Conservation (phyloP, 2,888 invertebrate species). For the Catocala fraxini region DNA sequence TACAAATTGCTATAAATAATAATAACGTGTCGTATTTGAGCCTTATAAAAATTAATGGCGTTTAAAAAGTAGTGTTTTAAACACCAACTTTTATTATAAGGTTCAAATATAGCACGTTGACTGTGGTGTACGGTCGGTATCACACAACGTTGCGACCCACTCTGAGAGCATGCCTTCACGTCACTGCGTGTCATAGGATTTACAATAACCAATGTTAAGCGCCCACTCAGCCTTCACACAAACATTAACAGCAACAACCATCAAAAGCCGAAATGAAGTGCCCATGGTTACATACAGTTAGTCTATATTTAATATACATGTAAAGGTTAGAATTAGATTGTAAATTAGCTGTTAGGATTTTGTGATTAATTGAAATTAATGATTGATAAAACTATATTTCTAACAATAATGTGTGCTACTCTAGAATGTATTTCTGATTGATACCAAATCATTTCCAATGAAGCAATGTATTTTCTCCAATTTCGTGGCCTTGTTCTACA, state of each 20-base stretch:
- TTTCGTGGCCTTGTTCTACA: slow-evolving; percentile 17
- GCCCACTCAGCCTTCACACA: no score
- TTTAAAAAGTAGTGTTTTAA: slow-evolving; percentile 37
- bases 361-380: slow-evolving; percentile 31
- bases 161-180: no score
- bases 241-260: no score
- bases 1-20: no score
- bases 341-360: slow-evolving; percentile 23
- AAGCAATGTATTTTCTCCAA: slow-evolving; percentile 13
- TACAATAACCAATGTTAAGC: no score
- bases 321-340: slow-evolving; percentile 19
- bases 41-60: neutral
- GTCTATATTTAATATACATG: slow-evolving; percentile 5
- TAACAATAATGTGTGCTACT: slow-evolving; percentile 1
- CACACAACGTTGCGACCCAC: no score
- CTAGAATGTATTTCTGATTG: slow-evolving; percentile 17
- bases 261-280: no score
- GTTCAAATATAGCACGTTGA: slow-evolving; percentile 3
- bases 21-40: no score
- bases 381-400: slow-evolving; percentile 4
- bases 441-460: slow-evolving; percentile 25
- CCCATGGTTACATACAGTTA: neutral
- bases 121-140: no score
- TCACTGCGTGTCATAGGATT: no score
- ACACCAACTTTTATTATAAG: neutral